Conservation (phyloP, 2,888 invertebrate genomes). For the Polyploca ridens region DNA sequence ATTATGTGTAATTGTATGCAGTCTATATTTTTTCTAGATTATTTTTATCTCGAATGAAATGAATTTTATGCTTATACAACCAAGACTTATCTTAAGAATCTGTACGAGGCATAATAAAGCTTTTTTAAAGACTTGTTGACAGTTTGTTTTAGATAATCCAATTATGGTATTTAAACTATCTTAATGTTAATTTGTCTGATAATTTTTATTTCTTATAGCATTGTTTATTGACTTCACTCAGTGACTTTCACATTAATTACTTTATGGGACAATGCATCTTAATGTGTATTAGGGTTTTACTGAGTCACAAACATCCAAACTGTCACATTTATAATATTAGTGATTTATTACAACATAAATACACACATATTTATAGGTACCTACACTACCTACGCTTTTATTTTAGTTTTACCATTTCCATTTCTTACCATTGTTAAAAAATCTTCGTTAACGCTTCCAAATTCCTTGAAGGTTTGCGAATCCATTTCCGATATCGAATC, state of each 20-base stretch:
- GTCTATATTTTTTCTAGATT: neutral
- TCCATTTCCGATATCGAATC: too few relatives aligned
- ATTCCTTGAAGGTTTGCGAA: too few relatives aligned
- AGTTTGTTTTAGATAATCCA: neutral
- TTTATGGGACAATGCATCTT: neutral
- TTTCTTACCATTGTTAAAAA: too few relatives aligned
- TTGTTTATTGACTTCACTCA: neutral
- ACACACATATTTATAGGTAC: too few relatives aligned
- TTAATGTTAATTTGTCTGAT: neutral
- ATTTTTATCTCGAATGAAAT: neutral
- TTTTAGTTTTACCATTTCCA: too few relatives aligned
- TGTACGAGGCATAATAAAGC: neutral
- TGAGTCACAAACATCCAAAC: too few relatives aligned
- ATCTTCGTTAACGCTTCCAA: too few relatives aligned
- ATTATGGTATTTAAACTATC: neutral
- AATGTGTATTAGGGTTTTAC: neutral
- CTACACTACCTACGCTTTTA: too few relatives aligned
- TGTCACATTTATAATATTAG: too few relatives aligned
- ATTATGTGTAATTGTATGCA: conserved; percentile 6
- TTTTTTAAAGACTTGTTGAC: neutral
- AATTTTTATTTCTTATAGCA: neutral
- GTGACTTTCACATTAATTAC: neutral
- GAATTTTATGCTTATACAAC: neutral
- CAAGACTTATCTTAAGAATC: neutral
- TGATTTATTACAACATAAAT: too few relatives aligned